A percentile compares a stretch with the other conserved stretches of the same genome.
Conservation (phyloP, 1,140 invertebrate species). For the Bombus cullumanus region DNA sequence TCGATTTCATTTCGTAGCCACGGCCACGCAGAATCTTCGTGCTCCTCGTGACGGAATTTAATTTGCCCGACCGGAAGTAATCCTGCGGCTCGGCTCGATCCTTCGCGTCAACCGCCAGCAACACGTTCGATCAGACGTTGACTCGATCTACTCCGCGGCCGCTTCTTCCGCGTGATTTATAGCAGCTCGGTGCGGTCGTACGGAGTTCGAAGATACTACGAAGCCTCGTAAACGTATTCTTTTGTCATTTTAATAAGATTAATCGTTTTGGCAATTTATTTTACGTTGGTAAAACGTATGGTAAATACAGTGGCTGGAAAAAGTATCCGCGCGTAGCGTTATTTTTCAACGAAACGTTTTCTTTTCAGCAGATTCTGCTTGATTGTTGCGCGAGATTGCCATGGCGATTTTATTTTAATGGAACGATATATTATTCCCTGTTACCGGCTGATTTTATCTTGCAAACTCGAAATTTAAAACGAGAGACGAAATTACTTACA, state of each 20-base stretch:
- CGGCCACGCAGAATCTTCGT: not conserved
- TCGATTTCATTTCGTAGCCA: slow-evolving; percentile 27
- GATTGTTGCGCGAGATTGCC: no score
- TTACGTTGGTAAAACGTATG: no score
- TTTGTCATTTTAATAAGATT: not conserved
- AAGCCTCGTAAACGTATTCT: not conserved
- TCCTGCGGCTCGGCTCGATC: not conserved
- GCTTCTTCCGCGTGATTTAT: not conserved
- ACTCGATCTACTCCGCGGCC: not conserved
- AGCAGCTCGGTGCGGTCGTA: not conserved
- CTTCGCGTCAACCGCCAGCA: not conserved
- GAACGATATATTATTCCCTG: no score
- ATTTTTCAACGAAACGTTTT: not conserved
- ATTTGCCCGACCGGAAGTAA: slow-evolving; percentile 14
- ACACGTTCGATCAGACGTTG: slow-evolving; percentile 5
- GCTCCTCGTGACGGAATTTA: not conserved
- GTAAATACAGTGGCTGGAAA: not conserved
- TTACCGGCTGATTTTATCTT: no score
- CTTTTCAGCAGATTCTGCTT: not conserved
- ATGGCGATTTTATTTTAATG: no score
- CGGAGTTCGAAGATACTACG: no score
- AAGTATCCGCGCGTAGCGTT: not conserved
- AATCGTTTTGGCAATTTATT: not conserved
- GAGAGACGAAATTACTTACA: no score
- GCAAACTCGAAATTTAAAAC: no score